Conservation (phyloP, 2,888 invertebrate genomes). For the Rhagonycha fulva region DNA sequence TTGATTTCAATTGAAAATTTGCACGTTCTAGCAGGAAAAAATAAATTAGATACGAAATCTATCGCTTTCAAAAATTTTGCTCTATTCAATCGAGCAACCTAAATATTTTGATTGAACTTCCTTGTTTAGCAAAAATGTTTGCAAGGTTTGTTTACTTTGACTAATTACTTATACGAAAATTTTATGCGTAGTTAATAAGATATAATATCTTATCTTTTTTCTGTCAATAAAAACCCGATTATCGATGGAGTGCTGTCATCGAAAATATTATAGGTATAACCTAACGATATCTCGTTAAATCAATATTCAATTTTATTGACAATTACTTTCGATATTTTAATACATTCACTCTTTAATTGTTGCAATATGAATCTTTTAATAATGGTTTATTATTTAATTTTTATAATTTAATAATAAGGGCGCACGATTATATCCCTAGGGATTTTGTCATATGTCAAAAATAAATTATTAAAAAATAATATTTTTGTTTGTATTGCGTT, state of each 20-base stretch:
- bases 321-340: neutral
- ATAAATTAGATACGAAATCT: neutral
- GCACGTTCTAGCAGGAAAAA: neutral
- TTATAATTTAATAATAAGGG: too few relatives aligned
- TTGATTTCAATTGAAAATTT: neutral
- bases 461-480: too few relatives aligned
- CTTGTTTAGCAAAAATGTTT: neutral
- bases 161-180: neutral
- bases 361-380: neutral
- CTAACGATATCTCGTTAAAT: neutral
- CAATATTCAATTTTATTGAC: neutral
- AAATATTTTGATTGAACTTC: neutral
- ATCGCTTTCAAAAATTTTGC: neutral
- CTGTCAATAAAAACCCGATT: neutral
- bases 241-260: neutral
- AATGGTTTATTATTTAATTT: too few relatives aligned
- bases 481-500: too few relatives aligned
- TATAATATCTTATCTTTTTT: neutral
- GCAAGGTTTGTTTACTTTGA: neutral
- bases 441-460: too few relatives aligned
- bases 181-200: neutral
- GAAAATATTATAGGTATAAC: neutral
- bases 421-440: too few relatives aligned
- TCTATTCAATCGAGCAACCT: neutral
- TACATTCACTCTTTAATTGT: neutral